Conservation (phyloP, 1,140 invertebrate genomes). For the Orius insidiosus region DNA sequence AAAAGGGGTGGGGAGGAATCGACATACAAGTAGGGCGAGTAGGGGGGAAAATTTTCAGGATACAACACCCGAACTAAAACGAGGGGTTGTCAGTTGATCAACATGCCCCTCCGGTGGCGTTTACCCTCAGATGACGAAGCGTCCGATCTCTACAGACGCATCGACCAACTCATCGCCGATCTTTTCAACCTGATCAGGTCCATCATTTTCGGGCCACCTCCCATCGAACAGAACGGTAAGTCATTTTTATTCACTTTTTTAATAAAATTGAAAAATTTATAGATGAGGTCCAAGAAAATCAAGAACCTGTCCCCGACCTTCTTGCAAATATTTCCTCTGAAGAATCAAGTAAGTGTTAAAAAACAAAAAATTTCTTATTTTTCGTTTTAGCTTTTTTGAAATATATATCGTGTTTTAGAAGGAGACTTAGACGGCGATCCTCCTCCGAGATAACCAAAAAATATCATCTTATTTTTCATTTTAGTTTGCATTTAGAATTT, state of each 20-base stretch:
- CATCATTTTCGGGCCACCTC: constrained; percentile 7
- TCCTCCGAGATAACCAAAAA: constrained; percentile 4
- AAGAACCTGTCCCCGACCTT: constrained; percentile 8
- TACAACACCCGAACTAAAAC: too few relatives aligned
- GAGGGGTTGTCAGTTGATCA: constrained; percentile 1
- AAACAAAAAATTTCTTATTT: not conserved
- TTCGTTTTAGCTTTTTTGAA: constrained; percentile 6
- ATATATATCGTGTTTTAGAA: constrained; percentile 2
- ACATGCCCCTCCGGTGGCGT: constrained; percentile 13
- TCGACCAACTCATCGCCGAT: constrained; percentile 13
- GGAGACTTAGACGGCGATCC: not conserved
- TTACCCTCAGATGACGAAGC: constrained; percentile 4
- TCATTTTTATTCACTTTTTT: not conserved
- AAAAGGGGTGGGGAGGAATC: not conserved
- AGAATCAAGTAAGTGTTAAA: constrained; percentile 7
- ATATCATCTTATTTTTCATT: not conserved
- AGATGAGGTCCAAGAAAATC: not conserved
- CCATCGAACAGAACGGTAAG: not conserved
- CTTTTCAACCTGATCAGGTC: constrained; percentile 14
- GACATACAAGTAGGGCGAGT: not conserved
- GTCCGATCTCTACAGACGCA: constrained; percentile 7
- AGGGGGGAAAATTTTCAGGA: not conserved
- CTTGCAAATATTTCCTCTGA: constrained; percentile 3
- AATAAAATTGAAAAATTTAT: not conserved
- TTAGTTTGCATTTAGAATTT: not conserved